Evolutionary conservation across 2,797 vertebrate species (phyloP).

Genomic region (Loris lydekkerianus): DNA sequence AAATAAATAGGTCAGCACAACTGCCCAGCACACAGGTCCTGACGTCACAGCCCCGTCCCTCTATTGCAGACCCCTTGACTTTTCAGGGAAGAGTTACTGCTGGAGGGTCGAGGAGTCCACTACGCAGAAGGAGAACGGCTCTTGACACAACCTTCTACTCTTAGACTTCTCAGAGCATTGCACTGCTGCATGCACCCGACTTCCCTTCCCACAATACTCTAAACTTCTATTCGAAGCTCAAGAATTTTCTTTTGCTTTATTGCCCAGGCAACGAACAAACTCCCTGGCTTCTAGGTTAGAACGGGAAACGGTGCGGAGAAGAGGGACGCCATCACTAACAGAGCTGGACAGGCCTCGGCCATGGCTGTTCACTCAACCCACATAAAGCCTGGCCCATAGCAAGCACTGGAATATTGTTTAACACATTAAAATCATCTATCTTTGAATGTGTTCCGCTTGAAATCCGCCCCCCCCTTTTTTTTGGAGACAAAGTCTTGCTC

Average conservation of each 20-base stretch:
- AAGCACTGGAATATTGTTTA: background rate
- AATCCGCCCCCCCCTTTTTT: background rate
- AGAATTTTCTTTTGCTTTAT: background rate
- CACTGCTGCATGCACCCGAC: background rate
- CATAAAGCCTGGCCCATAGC: background rate
- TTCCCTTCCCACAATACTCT: background rate
- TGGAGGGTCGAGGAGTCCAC: background rate
- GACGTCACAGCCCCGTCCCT: fast-evolving
- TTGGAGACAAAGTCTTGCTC: background rate
- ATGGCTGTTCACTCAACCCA: background rate
- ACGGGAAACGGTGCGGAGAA: background rate
- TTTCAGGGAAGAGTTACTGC: background rate
- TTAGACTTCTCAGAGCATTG: background rate
- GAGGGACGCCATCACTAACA: background rate
- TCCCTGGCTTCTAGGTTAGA: background rate
- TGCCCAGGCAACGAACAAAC: background rate
- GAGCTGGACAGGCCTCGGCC: background rate
- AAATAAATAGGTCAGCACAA: background rate
- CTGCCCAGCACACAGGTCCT: background rate
- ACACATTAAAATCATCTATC: background rate
- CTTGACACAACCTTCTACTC: background rate
- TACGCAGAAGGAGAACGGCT: background rate
- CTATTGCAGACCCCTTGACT: background rate
- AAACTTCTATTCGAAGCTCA: background rate
- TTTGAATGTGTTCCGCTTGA: background rate